phyloP scores from a whole-genome alignment of 2,888 invertebrate species.

The Pachycephus smyrnensis region DNA sequence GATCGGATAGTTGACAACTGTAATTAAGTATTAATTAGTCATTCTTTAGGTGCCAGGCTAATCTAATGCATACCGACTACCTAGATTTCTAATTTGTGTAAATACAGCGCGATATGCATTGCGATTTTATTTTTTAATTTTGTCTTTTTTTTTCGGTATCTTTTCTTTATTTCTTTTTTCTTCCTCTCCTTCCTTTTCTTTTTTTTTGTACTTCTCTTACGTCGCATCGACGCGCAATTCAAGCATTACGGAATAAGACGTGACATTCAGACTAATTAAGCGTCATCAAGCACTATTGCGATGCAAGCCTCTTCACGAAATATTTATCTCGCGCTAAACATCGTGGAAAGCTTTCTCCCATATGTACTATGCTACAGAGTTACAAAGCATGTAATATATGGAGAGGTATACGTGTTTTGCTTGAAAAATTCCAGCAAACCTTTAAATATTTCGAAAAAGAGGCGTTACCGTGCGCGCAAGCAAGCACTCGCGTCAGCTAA shows the following conservation, averaged over 20 bases:
- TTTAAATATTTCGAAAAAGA: not conserved
- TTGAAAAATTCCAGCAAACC: not conserved
- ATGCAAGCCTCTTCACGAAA: not conserved
- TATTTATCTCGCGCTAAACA: not conserved
- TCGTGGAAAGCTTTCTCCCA: no score
- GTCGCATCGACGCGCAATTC: not conserved
- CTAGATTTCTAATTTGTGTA: constrained; percentile 21
- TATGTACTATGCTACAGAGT: not conserved
- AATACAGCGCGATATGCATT: not conserved
- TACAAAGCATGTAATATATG: not conserved
- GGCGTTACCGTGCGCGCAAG: not conserved
- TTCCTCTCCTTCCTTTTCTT: not conserved
- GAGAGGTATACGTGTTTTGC: not conserved
- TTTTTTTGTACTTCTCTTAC: not conserved
- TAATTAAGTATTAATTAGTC: not conserved
- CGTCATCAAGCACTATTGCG: constrained; percentile 12
- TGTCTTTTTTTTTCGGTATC: constrained; percentile 7
- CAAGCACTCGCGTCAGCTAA: not conserved
- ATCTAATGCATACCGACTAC: not conserved
- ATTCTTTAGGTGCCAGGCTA: not conserved
- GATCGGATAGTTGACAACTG: not conserved
- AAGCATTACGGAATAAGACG: not conserved
- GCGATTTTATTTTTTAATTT: constrained; percentile 14
- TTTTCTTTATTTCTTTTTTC: not conserved
- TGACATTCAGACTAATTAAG: constrained; percentile 11